A percentile compares a stretch with the other conserved stretches of the same genome.
These are phyloP conservation scores for Perognathus longimembris DNA, from an alignment of 2,113 vertebrate species.

Conservation along the genomic window DNA sequence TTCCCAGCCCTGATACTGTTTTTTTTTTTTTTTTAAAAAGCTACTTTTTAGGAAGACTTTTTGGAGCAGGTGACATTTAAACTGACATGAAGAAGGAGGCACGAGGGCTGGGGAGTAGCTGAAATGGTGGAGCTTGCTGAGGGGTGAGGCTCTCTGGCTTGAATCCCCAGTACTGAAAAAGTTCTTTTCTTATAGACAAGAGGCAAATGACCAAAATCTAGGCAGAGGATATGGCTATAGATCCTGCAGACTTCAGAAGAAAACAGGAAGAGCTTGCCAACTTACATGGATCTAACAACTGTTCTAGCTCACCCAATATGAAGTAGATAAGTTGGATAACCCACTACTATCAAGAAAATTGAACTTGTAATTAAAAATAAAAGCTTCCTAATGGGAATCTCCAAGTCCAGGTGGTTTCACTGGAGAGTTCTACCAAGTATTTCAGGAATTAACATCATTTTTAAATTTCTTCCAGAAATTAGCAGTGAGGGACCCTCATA, in stretches of 20 bases:
- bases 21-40: no score
- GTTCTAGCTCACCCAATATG: fast-evolving
- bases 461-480: neutral
- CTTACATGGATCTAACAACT: neutral
- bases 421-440: neutral
- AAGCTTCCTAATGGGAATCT: neutral
- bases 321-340: neutral
- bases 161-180: no score
- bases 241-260: neutral
- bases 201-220: neutral
- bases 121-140: no score
- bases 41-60: neutral
- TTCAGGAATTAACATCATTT: neutral
- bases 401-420: neutral
- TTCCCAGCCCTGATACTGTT: no score
- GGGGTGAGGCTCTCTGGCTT: no score
- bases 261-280: neutral
- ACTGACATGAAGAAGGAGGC: neutral
- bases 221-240: neutral
- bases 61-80: neutral
- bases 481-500: neutral
- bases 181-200: neutral
- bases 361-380: constrained; percentile 47
- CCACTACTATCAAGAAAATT: neutral
- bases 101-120: no score